Conservation (phyloP, 2,113 vertebrate genomes). For the Osmerus eperlanus region DNA sequence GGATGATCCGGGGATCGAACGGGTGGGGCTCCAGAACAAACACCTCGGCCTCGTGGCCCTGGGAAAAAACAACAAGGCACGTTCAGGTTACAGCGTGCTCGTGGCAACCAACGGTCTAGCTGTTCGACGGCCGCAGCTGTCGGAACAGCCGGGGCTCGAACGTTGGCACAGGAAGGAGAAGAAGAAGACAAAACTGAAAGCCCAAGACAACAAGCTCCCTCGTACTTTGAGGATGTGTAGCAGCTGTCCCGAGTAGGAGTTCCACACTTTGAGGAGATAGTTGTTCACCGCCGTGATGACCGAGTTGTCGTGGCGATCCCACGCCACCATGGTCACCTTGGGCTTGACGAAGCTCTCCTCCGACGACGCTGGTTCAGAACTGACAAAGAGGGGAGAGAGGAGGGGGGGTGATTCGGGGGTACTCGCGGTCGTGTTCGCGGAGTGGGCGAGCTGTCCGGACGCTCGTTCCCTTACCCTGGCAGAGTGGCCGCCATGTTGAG, state of each 20-base stretch:
- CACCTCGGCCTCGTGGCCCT: slow-evolving; percentile 96
- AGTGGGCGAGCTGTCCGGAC: not conserved
- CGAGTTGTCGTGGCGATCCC: slow-evolving; percentile 91
- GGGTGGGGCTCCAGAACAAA: slow-evolving; percentile 98
- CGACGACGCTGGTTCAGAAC: slow-evolving; percentile 66
- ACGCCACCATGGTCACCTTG: slow-evolving; percentile 98
- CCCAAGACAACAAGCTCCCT: not conserved
- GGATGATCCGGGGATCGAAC: slow-evolving; percentile 91
- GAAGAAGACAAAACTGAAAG: not conserved
- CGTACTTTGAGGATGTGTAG: slow-evolving; percentile 90
- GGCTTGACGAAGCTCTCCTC: slow-evolving; percentile 90
- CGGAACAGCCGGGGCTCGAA: no score
- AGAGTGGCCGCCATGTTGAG: slow-evolving; percentile 89
- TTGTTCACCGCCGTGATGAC: slow-evolving; percentile 96
- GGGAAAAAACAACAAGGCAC: slow-evolving; percentile 23
- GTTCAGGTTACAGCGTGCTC: not conserved
- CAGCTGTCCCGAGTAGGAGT: slow-evolving; percentile 88
- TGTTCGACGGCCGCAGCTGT: not conserved
- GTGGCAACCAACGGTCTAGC: not conserved
- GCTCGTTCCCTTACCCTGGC: slow-evolving; percentile 72
- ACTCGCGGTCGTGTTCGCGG: no score
- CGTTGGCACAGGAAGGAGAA: no score
- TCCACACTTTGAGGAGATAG: slow-evolving; percentile 97
- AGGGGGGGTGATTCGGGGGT: not conserved
- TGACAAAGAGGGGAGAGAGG: slow-evolving; percentile 19